phyloP scores from a whole-genome alignment of 2,888 invertebrate genomes.

The Dicranocentrus wangi region DNA sequence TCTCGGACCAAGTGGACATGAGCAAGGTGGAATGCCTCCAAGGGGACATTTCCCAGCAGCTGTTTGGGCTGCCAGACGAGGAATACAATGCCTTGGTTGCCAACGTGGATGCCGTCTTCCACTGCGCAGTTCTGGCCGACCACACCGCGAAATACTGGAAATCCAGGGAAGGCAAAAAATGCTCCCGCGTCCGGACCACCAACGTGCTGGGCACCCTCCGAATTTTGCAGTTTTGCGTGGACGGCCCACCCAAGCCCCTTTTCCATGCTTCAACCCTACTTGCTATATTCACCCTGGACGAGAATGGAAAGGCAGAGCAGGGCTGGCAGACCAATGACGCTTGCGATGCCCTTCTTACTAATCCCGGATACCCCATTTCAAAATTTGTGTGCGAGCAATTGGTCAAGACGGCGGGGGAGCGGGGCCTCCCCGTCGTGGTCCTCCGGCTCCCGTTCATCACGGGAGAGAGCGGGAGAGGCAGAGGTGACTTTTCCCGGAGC shows the following conservation, averaged over 20 bases:
- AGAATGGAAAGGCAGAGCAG: conserved; percentile 41
- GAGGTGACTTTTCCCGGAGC: conserved; percentile 46
- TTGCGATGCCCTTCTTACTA: conserved; percentile 30
- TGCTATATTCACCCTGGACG: conserved; percentile 30
- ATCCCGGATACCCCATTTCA: conserved; percentile 56
- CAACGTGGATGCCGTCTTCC: conserved; percentile 59
- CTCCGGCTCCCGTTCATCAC: conserved; percentile 59
- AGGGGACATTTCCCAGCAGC: conserved; percentile 41
- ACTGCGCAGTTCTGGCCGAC: conserved; percentile 63
- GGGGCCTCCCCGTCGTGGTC: conserved; percentile 64
- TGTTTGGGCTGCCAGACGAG: conserved; percentile 45
- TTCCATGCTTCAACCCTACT: conserved; percentile 62
- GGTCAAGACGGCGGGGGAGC: conserved; percentile 44
- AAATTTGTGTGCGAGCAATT: conserved; percentile 67
- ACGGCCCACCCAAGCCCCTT: conserved; percentile 54
- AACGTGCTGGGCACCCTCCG: conserved; percentile 62
- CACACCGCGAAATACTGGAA: conserved; percentile 55
- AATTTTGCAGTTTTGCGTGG: conserved; percentile 60
- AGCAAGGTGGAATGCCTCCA: conserved; percentile 20
- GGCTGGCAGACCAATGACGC: conserved; percentile 38
- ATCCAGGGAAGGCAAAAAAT: neutral
- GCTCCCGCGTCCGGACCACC: conserved; percentile 40
- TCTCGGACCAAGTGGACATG: neutral
- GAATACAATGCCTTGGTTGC: conserved; percentile 29
- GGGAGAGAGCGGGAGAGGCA: conserved; percentile 63